Evolutionary conservation across 2,113 vertebrate genomes (phyloP), one percentile per base, ranked within the genome.

Genomic region (Anoura caudifer): DNA sequence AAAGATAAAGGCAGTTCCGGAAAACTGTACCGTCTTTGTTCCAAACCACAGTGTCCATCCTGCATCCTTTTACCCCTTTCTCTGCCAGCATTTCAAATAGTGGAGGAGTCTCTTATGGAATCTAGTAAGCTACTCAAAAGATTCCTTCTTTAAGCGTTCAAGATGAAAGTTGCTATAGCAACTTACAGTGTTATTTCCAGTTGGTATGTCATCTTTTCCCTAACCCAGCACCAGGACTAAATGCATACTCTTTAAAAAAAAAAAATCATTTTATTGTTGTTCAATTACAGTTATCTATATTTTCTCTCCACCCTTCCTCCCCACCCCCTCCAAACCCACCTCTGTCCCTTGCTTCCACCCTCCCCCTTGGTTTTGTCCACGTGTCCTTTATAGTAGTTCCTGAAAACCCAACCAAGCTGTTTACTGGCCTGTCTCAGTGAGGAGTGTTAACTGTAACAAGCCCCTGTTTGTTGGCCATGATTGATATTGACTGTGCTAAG

Each of bases 51-150:
- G 16, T 43, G 8, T 72, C 43, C 63, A 36, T 91, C 54, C 38
- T 84, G 31, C 3, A 80, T 43, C 38, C 10, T 45, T 75, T 33
- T 11, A 41, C 2, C 26, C 19, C 3, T 47, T 93, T 87, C 14
- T 75, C 85, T 14, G 36, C 6, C n/a, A 90, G 83, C 38, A 72
- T 54, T 95, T 90, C 84, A 95, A 95, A 95, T 13, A 94, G 45
- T 14, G 77, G 33, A 86, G 31, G 52, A 52, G 5, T 63, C 5
- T 69, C 19, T 38, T 45, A 11, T 47, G 77, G 84, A 85, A 73
- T 67, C 36, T 4, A 17, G 20, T 47, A 54, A 95, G 50, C 52
- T 69, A 33, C 47, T 88, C 73, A n/a, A 43, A 69, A 61, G 38
- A 73, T 63, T 87, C 4, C 36, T 95, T 86, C 33, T 24, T 3